Base-by-base conservation (phyloP, 53 echinoderm and acorn worm species). In the Patiria pectinifera region DNA sequence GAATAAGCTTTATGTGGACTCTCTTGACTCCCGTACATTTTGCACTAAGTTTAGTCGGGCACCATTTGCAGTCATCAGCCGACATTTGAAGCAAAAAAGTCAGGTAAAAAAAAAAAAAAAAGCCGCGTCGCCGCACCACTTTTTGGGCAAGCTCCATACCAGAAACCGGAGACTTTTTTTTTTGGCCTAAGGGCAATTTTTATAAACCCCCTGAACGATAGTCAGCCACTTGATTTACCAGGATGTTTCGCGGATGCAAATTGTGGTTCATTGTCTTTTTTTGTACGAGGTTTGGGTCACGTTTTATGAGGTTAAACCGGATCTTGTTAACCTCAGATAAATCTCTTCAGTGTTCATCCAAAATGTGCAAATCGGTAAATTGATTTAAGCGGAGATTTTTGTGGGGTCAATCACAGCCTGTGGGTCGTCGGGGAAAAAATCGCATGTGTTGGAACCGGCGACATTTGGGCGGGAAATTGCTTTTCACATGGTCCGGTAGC, bases 301-400 rank as follows among this genome's bases (percentile, higher is more conserved):
- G 83, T 83, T 22, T 83, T 61, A 18, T 83, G 83, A 35, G 4
- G 15, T 6, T 59, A 83, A 66, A 66, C 66, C 66, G 66, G 66
- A 66, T 66, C 10, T 66, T 14, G 66, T 7, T 66, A 14, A 53
- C 66, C 66, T 66, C 66, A 15, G 6, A 66, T 35, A 66, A 66
- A 66, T 66, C 12, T 18, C 66, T 14, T 14, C 0, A 60, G 12
- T 8, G 60, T 60, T 60, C 60, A 66, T 66, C 60, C 60, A 60
- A 66, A 66, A 66, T 66, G 8, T 53, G 53, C 53, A 53, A 53
- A 53, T 8, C 53, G 8, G 53, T 53, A 53, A 53, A 53, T 53
- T 53, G 2, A 8, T 53, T 53, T 53, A 8, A 8, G 53, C 66
- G 19, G 14, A 16, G 3, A 13, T 18, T 66, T 66, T 66, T 66